phyloP scores from a whole-genome alignment of 2,113 vertebrate genomes.

The Rhinoptilus africanus region DNA sequence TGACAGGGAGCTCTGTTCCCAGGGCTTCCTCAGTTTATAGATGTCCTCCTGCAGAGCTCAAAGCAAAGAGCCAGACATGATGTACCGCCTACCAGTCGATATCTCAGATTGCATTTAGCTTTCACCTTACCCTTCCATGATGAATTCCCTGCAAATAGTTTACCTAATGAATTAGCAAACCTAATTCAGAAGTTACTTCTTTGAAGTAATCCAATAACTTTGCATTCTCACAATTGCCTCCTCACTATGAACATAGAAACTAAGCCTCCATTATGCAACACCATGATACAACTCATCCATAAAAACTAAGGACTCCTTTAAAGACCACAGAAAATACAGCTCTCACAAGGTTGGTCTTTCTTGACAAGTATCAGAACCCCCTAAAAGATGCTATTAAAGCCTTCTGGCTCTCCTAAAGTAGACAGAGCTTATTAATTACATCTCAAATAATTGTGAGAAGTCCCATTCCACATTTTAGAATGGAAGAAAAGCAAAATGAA shows the following conservation, averaged over 20 bases:
- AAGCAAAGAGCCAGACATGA: background rate
- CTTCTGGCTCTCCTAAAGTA: background rate
- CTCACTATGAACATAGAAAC: background rate
- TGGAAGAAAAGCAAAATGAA: background rate
- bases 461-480: background rate
- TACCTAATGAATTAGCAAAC: background rate
- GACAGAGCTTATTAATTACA: background rate
- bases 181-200: background rate
- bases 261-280: background rate
- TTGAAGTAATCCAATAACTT: background rate
- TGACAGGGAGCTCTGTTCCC: background rate
- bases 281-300: background rate
- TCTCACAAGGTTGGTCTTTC: background rate
- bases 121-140: background rate
- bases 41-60: background rate
- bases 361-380: background rate
- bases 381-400: background rate
- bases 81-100: background rate
- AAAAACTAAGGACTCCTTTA: background rate
- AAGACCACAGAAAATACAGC: background rate
- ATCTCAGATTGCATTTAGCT: background rate
- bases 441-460: background rate
- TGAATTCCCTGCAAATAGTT: background rate
- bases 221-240: background rate
- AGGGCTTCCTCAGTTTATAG: background rate